Evolutionary conservation across 2,113 vertebrate genomes (phyloP).

Genomic region (Struthidea cinerea): DNA sequence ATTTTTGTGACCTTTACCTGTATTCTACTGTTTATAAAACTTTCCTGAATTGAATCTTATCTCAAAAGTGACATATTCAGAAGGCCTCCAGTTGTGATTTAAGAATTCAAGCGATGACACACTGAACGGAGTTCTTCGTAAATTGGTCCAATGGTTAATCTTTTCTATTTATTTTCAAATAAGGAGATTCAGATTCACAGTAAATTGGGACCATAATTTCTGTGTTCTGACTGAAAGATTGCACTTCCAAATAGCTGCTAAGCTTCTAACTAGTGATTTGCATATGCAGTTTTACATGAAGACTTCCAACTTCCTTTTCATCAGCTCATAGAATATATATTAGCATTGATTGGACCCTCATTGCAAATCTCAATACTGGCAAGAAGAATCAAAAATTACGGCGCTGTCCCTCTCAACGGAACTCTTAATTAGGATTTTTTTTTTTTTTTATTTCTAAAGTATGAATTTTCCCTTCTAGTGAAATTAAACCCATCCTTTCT

Average conservation of each 20-base stretch:
- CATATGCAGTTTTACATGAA: background rate
- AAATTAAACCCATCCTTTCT: background rate
- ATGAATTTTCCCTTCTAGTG: background rate
- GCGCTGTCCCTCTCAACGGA: background rate
- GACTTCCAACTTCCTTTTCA: slow-evolving; percentile 12
- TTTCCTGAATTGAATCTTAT: background rate
- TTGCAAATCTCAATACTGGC: background rate
- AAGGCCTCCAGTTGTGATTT: background rate
- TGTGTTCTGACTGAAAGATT: slow-evolving; percentile 38
- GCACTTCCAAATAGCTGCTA: slow-evolving; percentile 3
- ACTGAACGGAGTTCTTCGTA: background rate
- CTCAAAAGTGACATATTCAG: background rate
- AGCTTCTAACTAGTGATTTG: slow-evolving; percentile 18
- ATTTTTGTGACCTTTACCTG: background rate
- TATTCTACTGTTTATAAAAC: background rate
- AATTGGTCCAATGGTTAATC: background rate
- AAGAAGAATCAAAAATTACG: slow-evolving; percentile 15
- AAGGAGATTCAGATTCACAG: slow-evolving; percentile 4
- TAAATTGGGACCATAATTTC: slow-evolving; percentile 37
- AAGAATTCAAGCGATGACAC: background rate
- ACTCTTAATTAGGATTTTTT: background rate
- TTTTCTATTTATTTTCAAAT: slow-evolving; percentile 51
- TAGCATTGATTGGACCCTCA: slow-evolving; percentile 10
- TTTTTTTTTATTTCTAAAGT: background rate
- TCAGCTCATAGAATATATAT: background rate